Percentiles rank a stretch among this genome's conserved stretches.
These are phyloP conservation scores for Pteropus alecto DNA, from an alignment of 2,113 vertebrate species.

Conservation along the genomic window DNA sequence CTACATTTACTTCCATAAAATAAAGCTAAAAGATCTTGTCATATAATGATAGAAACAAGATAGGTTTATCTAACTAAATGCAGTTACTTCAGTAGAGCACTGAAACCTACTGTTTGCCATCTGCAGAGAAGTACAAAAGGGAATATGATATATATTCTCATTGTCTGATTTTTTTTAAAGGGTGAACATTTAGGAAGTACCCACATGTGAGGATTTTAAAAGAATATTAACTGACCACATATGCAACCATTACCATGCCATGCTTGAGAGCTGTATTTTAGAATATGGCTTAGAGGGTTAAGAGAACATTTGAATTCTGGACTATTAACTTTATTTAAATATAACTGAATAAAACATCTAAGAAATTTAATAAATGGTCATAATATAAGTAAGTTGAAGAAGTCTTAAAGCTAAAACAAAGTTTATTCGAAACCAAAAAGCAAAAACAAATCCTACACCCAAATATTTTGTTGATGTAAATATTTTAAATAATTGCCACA, in stretches of 20 bases:
- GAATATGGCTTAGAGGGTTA: not conserved
- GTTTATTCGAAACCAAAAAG: constrained; percentile 7
- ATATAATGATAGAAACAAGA: not conserved
- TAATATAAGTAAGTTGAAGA: not conserved
- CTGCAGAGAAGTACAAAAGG: not conserved
- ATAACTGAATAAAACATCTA: not conserved
- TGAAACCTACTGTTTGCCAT: not conserved
- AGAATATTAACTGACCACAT: not conserved
- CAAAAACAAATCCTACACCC: not conserved
- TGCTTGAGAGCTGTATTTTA: not conserved
- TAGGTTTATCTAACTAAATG: not conserved
- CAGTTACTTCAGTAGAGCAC: not conserved
- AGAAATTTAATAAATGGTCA: not conserved
- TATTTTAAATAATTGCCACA: not conserved
- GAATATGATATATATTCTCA: not conserved
- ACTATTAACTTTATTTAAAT: not conserved
- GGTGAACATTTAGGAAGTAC: not conserved
- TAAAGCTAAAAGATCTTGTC: not conserved
- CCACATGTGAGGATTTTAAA: not conserved
- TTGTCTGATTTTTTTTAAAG: not conserved
- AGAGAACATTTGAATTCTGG: not conserved
- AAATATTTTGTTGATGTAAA: not conserved
- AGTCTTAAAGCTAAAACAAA: not conserved
- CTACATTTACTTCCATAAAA: not conserved
- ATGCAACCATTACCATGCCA: not conserved